These are phyloP conservation scores for Ia io DNA, from an alignment of 2,113 vertebrate species.

Conservation along the genomic window DNA sequence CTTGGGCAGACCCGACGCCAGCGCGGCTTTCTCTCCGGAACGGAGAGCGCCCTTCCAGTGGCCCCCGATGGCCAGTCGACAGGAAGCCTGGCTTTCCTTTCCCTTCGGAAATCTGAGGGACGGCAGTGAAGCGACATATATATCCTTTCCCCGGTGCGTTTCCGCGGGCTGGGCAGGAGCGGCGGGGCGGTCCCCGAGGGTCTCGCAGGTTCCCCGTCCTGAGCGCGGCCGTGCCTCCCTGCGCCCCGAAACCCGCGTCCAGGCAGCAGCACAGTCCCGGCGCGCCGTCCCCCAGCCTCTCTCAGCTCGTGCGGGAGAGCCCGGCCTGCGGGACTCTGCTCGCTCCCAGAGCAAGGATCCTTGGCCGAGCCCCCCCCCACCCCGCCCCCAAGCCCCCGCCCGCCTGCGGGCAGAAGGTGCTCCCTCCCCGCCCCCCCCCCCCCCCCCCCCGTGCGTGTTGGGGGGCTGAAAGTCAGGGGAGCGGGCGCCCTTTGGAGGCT, in stretches of 20 bases:
- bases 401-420: neutral
- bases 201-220: rapidly evolving
- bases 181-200: rapidly evolving
- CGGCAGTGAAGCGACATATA: neutral
- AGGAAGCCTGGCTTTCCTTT: neutral
- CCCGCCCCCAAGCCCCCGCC: too few species aligned
- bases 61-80: neutral
- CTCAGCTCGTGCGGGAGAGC: rapidly evolving
- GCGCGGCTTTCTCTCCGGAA: neutral
- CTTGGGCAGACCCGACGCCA: neutral
- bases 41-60: neutral
- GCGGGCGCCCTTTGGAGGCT: neutral
- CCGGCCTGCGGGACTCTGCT: neutral
- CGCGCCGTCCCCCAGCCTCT: neutral
- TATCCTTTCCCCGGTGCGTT: neutral
- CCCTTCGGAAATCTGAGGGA: neutral
- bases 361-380: neutral
- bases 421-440: rapidly evolving
- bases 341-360: too few species aligned
- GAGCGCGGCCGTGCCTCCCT: rapidly evolving
- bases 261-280: neutral
- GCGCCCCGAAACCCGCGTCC: neutral
- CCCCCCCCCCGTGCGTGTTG: rapidly evolving
- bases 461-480: rapidly evolving
- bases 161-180: rapidly evolving